Evolutionary conservation across 2,113 vertebrate species (phyloP), one percentile per base, ranked within the genome.

Genomic region (Oncorhynchus tshawytscha): DNA sequence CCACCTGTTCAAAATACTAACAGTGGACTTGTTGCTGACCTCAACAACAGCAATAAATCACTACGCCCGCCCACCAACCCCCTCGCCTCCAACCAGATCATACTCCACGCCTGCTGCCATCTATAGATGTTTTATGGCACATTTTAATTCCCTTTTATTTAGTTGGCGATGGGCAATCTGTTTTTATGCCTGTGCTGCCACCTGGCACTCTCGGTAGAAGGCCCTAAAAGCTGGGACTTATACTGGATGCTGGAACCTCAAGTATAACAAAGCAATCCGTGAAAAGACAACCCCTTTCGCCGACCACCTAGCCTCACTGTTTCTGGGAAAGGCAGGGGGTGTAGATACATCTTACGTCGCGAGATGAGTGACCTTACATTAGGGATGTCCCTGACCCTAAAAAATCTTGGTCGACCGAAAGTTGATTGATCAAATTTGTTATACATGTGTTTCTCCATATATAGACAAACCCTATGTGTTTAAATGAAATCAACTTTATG

Each of bases 1-100:
- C 90, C 92, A 93, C 91, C 92, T 93, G 92, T 92, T 92, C 90
- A 91, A 93, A 93, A 91, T 77, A 80, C 81, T 76, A 91, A 91
- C 92, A 93, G 92, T 90, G 92, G 93, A 93, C 88, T 90, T 91
- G 90, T 89, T 91, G 86, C 88, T 86, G 90, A 91, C 90, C 80
- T 82, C 85, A 73, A 82, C 85, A 62, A 82, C 67, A 71, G 81
- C 73, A 73, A 92, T 93, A 92, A 92, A 93, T 92, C 92, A 90
- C 78, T 4, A 65, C 68, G 12, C 67, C 29, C 84, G 74, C 85
- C 85, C 62, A 69, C 59, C 67, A 73, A 75, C 76, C 48, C 71
- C 39, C 39, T 67, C 66, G 51, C 72, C 11, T 70, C 67, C 29
- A 31, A 45, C 57, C 71, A 49, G 78, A 78, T 84, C 85, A 65